Evolutionary conservation across 2,113 vertebrate species (phyloP).

Genomic region (Neolamprologus cancellatus): DNA sequence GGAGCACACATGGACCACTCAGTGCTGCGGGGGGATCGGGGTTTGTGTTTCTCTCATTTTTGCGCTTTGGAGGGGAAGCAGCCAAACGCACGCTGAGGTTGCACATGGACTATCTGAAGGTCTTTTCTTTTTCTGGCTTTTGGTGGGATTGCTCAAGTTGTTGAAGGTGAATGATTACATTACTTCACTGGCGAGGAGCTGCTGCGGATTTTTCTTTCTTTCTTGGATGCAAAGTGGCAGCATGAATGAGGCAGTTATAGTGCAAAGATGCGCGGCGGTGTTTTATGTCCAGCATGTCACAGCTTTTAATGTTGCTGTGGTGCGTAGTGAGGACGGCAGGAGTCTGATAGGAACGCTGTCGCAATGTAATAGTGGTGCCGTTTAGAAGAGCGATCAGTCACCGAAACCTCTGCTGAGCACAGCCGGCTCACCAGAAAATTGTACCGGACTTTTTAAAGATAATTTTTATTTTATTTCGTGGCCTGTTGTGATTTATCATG

Average conservation of each 20-base stretch:
- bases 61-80: neutral
- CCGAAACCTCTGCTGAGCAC: neutral
- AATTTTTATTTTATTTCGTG: neutral
- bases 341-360: neutral
- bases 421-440: neutral
- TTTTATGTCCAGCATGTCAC: neutral
- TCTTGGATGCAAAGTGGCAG: neutral
- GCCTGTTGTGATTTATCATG: neutral
- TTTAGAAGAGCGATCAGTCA: neutral
- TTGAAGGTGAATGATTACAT: neutral
- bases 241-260: neutral
- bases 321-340: neutral
- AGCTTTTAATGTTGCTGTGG: neutral
- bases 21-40: neutral
- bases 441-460: neutral
- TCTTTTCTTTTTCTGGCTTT: neutral
- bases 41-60: neutral
- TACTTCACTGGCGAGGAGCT: neutral
- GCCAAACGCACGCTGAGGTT: neutral
- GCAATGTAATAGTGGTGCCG: neutral
- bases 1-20: neutral
- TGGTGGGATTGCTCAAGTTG: slow-evolving; percentile 9
- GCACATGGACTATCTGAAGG: neutral
- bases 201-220: neutral
- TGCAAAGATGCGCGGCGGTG: neutral